These are phyloP conservation scores for Apamea crenata DNA, from an alignment of 2,888 invertebrate genomes.

Conservation along the genomic window DNA sequence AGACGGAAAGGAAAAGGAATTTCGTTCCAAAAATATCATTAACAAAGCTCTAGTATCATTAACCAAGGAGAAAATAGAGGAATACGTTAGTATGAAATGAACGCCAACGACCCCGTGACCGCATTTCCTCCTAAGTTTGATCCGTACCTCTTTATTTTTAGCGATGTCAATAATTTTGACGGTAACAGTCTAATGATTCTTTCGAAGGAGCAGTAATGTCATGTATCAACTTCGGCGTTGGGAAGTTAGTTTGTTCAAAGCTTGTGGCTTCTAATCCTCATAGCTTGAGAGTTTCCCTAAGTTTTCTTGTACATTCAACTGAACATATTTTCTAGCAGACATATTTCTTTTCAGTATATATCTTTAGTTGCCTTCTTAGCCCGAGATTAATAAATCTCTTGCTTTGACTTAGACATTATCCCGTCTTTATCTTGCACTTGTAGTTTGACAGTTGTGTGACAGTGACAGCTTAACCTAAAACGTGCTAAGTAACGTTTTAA, in stretches of 20 bases:
- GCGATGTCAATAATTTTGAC: neutral
- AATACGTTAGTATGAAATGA: neutral
- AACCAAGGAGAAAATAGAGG: neutral
- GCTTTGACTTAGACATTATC: neutral
- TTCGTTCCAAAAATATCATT: neutral
- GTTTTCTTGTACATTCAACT: neutral
- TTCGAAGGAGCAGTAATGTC: neutral
- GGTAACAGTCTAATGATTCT: neutral
- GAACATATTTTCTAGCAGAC: neutral
- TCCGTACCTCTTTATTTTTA: neutral
- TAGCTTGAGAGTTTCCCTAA: neutral
- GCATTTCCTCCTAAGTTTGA: neutral
- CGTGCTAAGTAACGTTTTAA: neutral
- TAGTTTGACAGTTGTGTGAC: neutral
- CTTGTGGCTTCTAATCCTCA: conserved; percentile 14
- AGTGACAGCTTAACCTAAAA: neutral
- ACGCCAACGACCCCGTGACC: neutral
- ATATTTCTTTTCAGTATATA: neutral
- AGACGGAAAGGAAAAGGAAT: too few relatives aligned
- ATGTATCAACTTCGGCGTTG: neutral
- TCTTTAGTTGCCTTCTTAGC: neutral
- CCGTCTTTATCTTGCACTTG: too few relatives aligned
- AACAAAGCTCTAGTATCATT: too few relatives aligned
- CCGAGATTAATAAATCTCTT: neutral
- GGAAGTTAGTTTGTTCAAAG: neutral